Base-by-base conservation (phyloP, 2,797 vertebrate genomes). In the Danio choprae region DNA sequence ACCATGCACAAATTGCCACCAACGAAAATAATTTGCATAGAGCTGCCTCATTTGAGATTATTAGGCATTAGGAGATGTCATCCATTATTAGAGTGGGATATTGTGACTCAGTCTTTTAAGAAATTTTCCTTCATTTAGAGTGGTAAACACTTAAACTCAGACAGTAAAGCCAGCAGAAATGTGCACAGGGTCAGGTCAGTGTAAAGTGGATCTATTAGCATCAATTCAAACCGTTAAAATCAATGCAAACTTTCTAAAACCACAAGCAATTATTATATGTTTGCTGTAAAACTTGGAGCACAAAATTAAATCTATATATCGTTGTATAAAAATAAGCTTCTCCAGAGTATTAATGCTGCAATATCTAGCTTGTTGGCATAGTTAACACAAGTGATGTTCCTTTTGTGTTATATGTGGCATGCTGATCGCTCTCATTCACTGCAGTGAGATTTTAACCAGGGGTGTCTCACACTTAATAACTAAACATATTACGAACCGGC, bases 21-120 rank as follows among this genome's bases (percentile, higher is more conserved):
- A 59, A 78, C 60, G 40, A 79, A 74, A 67, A 69, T n/a, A 62
- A 64, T 68, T 71, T 50, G 74, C 65, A 76, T 74, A 71, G 36
- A 75, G 73, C 72, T 71, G 77, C 77, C 72, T 79, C 64, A 75
- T 83, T 80, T 76, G 69, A 79, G 72, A 75, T 75, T 71, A 71
- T 62, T 70, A 56, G 50, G 65, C 77, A 71, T 83, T 80, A 83
- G 29, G 11, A 43, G 74, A 71, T 80, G 72, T n/a, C 56, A 50
- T 79, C 78, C 41, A 40, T 64, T 69, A 71, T 65, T 75, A 83
- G 48, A 36, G 67, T 72, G 40, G 58, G 12, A 22, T 60, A 69
- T 75, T 83, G 50, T 50, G 41, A 43, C 44, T 50, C 41, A 62
- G 76, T 74, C 55, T 46, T 75, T 62, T 55, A 50, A 70, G 46